Evolutionary conservation across 2,888 invertebrate genomes (phyloP).

Genomic region (Torymus texanus): DNA sequence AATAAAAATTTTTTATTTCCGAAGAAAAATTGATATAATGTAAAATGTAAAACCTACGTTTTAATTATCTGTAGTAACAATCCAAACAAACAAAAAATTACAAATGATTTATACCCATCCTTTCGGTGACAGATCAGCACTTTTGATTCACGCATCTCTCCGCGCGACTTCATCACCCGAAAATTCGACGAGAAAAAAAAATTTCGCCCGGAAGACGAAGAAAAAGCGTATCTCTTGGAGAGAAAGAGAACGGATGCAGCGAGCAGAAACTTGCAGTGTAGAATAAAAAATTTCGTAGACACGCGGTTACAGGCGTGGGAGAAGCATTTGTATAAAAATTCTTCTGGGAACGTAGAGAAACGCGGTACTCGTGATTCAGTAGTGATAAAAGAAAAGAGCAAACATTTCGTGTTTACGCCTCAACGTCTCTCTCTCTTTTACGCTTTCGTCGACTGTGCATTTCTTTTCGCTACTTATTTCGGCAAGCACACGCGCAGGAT

Average conservation of each 20-base stretch:
- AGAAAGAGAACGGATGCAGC: conserved; percentile 38
- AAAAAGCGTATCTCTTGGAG: neutral
- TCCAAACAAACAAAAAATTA: no score
- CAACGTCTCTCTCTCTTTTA: neutral
- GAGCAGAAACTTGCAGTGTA: conserved; percentile 62
- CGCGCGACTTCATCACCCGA: neutral
- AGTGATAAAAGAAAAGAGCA: conserved; percentile 60
- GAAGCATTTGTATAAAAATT: conserved; percentile 72
- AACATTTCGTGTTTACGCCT: conserved; percentile 3
- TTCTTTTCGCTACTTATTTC: conserved; percentile 33
- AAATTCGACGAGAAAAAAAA: neutral
- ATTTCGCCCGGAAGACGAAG: neutral
- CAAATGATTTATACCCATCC: no score
- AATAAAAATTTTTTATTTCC: no score
- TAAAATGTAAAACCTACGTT: no score
- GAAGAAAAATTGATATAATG: no score
- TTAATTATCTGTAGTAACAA: no score
- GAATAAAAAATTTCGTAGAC: conserved; percentile 56
- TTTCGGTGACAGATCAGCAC: no score
- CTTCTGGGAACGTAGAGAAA: conserved; percentile 65
- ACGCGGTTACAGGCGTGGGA: conserved; percentile 68
- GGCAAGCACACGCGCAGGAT: conserved; percentile 24
- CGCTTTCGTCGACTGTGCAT: neutral
- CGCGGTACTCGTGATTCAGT: conserved; percentile 63
- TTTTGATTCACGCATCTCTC: no score